Base-by-base conservation (phyloP, 2,797 vertebrate genomes). In the Muraenolepis orangiensis region DNA sequence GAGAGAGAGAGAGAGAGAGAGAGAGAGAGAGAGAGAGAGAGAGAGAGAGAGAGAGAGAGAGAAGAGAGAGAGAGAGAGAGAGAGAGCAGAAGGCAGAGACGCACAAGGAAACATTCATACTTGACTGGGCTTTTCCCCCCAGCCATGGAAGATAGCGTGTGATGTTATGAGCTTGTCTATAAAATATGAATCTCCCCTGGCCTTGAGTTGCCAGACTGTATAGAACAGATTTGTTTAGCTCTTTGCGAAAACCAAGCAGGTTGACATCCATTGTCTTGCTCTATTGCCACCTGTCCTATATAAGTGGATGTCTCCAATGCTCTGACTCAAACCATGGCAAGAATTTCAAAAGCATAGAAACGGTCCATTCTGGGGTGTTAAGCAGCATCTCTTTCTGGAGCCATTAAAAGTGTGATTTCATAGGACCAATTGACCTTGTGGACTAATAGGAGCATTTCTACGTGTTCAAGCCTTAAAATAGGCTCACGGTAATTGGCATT, bases 31-130 rank as follows among this genome's bases (percentile, higher is more conserved):
- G 16, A 8, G 8, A 8, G 8, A 8, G 20, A 30, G 7, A 66
- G 64, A 66, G 73, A 72, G 73, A 78, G 46, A 26, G 75, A 77
- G 79, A 72, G 76, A 83, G 76, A 72, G 72, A 74, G 51, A 66
- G 71, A 70, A n/a, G n/a, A n/a, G 73, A 72, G 73, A 78, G 46
- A 26, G 75, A 77, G 79, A 72, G 76, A 83, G 76, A 72, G 72
- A 74, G 51, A 66, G 71, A 70, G 8, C 11, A 30, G 32, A 34
- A 8, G 8, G 32, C 51, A 30, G 7, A 66, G 64, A 66, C 2
- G 13, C 2, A 20, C 26, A 66, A 4, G 64, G 64, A 66, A 66
- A 29, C 64, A 13, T 66, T 66, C 64, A 18, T 66, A 16, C 64
- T 14, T 28, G n/a, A 66, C 61, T 28, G 0, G 23, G 61, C 61